These are phyloP conservation scores for Plebejus melissa DNA, from an alignment of 2,888 invertebrate genomes.

Conservation along the genomic window DNA sequence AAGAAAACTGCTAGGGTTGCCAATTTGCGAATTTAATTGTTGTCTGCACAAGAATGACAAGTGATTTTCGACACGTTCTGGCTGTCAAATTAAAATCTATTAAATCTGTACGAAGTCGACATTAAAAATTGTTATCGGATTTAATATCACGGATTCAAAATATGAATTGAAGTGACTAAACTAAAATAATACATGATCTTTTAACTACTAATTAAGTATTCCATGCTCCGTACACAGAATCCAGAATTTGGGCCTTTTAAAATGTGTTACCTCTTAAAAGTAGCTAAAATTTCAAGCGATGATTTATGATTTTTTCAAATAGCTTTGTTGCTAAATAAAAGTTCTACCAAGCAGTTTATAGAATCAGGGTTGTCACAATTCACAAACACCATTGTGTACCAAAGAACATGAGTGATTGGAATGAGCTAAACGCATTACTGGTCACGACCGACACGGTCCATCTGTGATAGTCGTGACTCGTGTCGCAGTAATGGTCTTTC, in stretches of 20 bases:
- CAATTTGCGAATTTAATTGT: neutral
- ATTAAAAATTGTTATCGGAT: neutral
- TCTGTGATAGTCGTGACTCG: conserved; percentile 23
- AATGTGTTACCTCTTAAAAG: too few relatives aligned
- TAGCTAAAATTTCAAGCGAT: too few relatives aligned
- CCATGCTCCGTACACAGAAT: too few relatives aligned
- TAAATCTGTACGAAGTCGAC: neutral
- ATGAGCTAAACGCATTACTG: conserved; percentile 41
- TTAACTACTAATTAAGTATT: too few relatives aligned
- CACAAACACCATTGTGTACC: neutral
- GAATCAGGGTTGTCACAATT: neutral
- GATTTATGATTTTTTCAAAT: too few relatives aligned
- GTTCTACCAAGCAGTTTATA: neutral
- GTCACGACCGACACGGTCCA: conserved; percentile 51
- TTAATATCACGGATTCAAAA: neutral
- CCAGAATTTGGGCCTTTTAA: too few relatives aligned
- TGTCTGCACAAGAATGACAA: neutral
- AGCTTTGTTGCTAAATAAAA: too few relatives aligned
- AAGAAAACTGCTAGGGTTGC: neutral
- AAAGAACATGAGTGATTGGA: conserved; percentile 23
- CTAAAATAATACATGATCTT: too few relatives aligned
- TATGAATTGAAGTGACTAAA: neutral
- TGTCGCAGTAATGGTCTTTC: neutral
- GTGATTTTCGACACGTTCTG: neutral
- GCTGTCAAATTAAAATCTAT: neutral